phyloP scores from a whole-genome alignment of 2,888 invertebrate species.

The Hesperia comma region DNA sequence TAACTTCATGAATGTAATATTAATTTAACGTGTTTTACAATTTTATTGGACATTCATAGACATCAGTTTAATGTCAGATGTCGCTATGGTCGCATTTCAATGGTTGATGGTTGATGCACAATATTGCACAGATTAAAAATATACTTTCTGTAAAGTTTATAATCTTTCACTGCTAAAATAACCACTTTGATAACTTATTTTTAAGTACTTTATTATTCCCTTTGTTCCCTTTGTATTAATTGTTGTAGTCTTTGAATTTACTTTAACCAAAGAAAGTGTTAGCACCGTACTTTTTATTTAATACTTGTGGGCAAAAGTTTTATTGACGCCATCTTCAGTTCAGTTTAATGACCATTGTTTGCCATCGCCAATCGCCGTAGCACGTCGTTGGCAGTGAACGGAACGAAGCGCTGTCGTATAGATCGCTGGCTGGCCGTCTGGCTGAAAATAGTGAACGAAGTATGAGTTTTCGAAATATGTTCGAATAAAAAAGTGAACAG shows the following conservation, averaged over 20 bases:
- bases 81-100: not conserved
- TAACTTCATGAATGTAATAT: too few relatives aligned
- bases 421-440: slow-evolving; percentile 78
- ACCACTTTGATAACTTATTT: too few relatives aligned
- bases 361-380: slow-evolving; percentile 56
- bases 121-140: slow-evolving; percentile 4
- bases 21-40: too few relatives aligned
- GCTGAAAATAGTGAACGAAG: slow-evolving; percentile 83
- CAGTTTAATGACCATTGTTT: slow-evolving; percentile 46
- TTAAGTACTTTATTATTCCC: not conserved
- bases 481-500: slow-evolving; percentile 82
- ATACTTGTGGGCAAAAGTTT: slow-evolving; percentile 22
- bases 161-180: not conserved
- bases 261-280: not conserved
- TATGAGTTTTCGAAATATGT: slow-evolving; percentile 84
- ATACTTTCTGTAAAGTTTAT: not conserved
- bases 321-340: slow-evolving; percentile 60
- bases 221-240: not conserved
- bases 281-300: not conserved
- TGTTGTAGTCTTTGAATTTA: not conserved
- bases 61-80: not conserved
- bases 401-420: slow-evolving; percentile 82
- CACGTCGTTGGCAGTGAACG: slow-evolving; percentile 77
- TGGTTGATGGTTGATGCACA: not conserved
- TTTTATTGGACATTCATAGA: not conserved